Base-by-base conservation (phyloP, 2,888 invertebrate genomes). In the Drosophila tripunctata region DNA sequence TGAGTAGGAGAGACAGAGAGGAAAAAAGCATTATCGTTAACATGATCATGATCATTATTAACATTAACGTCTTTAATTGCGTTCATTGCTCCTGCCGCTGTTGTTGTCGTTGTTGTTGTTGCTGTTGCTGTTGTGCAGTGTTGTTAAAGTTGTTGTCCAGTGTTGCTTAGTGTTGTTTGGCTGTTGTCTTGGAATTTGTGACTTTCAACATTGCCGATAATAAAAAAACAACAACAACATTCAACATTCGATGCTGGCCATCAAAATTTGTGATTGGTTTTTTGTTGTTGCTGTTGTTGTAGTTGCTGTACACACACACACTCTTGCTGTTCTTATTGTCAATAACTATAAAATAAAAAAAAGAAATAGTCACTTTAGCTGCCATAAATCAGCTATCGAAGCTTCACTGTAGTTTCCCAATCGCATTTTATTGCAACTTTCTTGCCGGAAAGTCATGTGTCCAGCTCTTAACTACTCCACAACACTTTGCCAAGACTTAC, bases 221-320 rank as follows among this genome's bases (percentile, higher is more conserved):
- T 63, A 74, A 69, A 80, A 67, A 60, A 71, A 72, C 27, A 27
- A 27, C 27, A 27, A 27, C 10, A 10, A 27, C 8, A 24, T 8
- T 24, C 24, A 27, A 27, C 67, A 81, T 75, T 69, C 60, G 50
- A 72, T 36, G 68, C 52, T 58, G 74, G 70, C 65, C 79, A 80
- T 83, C 83, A 83, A 83, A 83, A 74, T 7, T 69, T 83, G 83
- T 80, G 79, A 80, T 80, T 83, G 83, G 77, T 77, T 80, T 79
- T 79, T 56, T 55, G 21, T 51, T 47, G 17, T 33, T 38, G 35
- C 17, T 52, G 36, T 5, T 40, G 36, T 38, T 35, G 31, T 3
- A 22, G 38, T 54, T 47, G 17, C 43, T 48, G 15, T 43, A 40
- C 73, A 48, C 61, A 47, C 61, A 38, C 50, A 40, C 51, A 36